Conservation (phyloP, 2,113 vertebrate genomes). For the human region DNA sequence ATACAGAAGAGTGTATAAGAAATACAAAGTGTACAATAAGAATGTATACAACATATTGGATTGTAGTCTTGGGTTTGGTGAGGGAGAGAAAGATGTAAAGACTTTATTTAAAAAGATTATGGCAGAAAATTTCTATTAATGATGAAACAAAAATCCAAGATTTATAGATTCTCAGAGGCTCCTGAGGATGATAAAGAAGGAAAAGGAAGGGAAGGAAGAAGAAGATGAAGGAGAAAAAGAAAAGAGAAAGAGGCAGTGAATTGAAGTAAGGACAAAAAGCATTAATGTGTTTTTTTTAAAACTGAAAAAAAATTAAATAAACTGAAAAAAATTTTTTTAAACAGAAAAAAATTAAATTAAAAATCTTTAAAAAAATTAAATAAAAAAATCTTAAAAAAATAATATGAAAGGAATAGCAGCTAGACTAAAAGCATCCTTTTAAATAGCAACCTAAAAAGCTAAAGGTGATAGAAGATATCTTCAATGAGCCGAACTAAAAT, state of each 20-base stretch:
- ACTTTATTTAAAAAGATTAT: background rate
- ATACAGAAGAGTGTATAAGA: background rate
- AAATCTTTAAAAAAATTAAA: background rate
- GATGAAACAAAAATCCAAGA: background rate
- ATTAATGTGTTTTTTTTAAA: background rate
- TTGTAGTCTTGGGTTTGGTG: background rate
- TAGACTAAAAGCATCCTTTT: background rate
- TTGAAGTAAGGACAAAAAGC: background rate
- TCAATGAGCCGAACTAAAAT: background rate
- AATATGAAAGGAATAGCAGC: background rate
- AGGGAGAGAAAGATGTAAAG: background rate
- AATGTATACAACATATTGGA: background rate
- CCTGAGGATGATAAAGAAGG: background rate
- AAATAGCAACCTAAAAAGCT: background rate
- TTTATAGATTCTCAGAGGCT: background rate
- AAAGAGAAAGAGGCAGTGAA: too few relatives aligned
- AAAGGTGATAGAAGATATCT: background rate
- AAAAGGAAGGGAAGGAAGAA: background rate
- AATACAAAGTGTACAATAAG: background rate
- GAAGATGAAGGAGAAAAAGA: background rate
- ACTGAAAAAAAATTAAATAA: background rate
- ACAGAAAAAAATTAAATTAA: background rate
- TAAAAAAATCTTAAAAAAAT: background rate
- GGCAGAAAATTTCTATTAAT: background rate
- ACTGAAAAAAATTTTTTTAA: background rate